Conservation (phyloP, 2,888 invertebrate species). For the Cyrtodaria siliqua region DNA sequence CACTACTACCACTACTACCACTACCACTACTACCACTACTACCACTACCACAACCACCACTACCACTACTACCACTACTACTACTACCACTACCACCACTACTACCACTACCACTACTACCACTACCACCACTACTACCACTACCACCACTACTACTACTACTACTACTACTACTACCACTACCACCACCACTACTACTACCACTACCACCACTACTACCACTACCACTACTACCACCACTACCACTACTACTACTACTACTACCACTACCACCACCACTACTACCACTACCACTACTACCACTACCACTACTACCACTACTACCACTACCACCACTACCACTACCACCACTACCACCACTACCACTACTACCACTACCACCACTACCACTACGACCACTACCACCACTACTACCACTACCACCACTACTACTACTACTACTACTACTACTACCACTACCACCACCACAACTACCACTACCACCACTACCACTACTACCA, state of each 20-base stretch:
- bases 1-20: background rate
- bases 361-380: constrained; percentile 14
- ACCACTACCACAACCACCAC: too few species aligned
- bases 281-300: constrained; percentile 1
- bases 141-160: constrained; percentile 7
- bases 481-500: constrained; percentile 1
- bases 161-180: constrained; percentile 5
- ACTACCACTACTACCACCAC: background rate
- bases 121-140: constrained; percentile 17
- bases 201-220: background rate
- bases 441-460: background rate
- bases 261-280: constrained; percentile 1
- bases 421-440: constrained; percentile 7
- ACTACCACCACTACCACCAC: constrained; percentile 14
- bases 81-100: constrained; percentile 5
- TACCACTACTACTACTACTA: too few species aligned
- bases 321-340: constrained; percentile 1
- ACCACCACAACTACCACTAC: too few species aligned
- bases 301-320: too few species aligned
- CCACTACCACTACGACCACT: background rate
- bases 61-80: too few species aligned
- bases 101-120: background rate
- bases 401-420: constrained; percentile 15
- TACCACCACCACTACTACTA: constrained; percentile 7
- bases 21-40: too few species aligned